These are phyloP conservation scores for Amblyopsis rosae DNA, from an alignment of 2,113 vertebrate species.

Conservation along the genomic window DNA sequence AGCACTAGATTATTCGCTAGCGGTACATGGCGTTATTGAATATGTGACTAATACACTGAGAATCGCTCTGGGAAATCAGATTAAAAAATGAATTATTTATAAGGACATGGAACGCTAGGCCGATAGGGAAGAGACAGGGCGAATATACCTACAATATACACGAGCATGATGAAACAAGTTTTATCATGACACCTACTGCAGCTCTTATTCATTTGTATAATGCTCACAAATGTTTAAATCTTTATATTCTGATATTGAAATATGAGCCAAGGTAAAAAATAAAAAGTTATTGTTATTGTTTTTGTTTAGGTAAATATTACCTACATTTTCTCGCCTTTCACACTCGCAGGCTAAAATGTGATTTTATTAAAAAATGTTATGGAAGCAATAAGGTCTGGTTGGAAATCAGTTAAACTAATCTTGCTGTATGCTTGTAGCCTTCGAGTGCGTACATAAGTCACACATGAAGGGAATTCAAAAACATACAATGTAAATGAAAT, in stretches of 20 bases:
- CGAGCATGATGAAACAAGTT: constrained; percentile 70
- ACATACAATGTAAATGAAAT: constrained; percentile 33
- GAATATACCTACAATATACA: constrained; percentile 68
- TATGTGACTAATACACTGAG: constrained; percentile 78
- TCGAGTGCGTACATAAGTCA: constrained; percentile 21
- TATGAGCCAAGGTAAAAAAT: constrained; percentile 64
- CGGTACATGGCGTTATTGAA: constrained; percentile 73
- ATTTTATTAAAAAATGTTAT: constrained; percentile 57
- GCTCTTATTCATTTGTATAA: constrained; percentile 72
- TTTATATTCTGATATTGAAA: constrained; percentile 73
- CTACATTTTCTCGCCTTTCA: constrained; percentile 31
- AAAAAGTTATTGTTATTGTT: constrained; percentile 73
- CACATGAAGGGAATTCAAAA: constrained; percentile 38
- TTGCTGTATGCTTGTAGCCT: constrained; percentile 35
- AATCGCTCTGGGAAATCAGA: constrained; percentile 77
- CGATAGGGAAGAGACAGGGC: constrained; percentile 58
- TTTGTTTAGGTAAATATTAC: constrained; percentile 66
- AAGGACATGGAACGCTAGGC: constrained; percentile 66
- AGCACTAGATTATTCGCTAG: constrained; percentile 72
- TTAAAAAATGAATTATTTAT: constrained; percentile 81
- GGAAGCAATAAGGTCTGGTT: constrained; percentile 33
- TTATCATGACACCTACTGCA: constrained; percentile 68
- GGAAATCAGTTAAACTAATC: constrained; percentile 54
- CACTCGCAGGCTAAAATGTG: constrained; percentile 44
- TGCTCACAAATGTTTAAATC: constrained; percentile 56